phyloP scores from a whole-genome alignment of 92 coral and sea anemone species.

The Parazoanthus swiftii region DNA sequence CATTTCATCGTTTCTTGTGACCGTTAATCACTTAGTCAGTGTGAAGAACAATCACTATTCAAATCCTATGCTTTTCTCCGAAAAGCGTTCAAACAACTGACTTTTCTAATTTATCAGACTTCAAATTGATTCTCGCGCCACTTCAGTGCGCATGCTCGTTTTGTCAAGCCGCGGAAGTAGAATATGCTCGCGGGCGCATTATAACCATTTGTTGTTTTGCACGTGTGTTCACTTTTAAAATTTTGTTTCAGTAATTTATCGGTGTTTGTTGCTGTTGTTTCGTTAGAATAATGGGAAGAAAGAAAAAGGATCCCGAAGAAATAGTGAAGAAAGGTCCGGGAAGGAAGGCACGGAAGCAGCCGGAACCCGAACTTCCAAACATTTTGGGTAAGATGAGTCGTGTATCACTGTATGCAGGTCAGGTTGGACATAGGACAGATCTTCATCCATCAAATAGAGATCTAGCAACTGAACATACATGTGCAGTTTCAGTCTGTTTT shows the following conservation, averaged over 20 bases:
- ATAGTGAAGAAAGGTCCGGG: slow-evolving; percentile 89
- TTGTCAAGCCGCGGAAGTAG: neutral
- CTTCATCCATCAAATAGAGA: neutral
- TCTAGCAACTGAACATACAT: no score
- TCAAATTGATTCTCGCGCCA: slow-evolving; percentile 25
- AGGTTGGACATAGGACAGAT: neutral
- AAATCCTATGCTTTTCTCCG: no score
- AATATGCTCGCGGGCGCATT: neutral
- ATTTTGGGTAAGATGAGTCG: slow-evolving; percentile 55
- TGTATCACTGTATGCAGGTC: neutral
- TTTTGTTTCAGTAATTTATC: neutral
- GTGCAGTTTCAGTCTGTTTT: no score
- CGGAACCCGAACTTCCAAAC: slow-evolving; percentile 74
- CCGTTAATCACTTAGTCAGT: neutral
- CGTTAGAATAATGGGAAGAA: slow-evolving; percentile 58
- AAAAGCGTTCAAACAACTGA: no score
- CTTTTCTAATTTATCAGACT: no score
- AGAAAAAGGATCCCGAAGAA: slow-evolving; percentile 52
- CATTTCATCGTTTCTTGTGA: neutral
- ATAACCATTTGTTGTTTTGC: neutral
- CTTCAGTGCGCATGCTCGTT: slow-evolving; percentile 20
- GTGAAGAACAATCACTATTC: neutral
- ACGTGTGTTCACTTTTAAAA: neutral
- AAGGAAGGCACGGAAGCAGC: slow-evolving; percentile 87
- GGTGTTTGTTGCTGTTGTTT: neutral